phyloP scores from a whole-genome alignment of 2,888 invertebrate species.

The Dilophus febrilis region DNA sequence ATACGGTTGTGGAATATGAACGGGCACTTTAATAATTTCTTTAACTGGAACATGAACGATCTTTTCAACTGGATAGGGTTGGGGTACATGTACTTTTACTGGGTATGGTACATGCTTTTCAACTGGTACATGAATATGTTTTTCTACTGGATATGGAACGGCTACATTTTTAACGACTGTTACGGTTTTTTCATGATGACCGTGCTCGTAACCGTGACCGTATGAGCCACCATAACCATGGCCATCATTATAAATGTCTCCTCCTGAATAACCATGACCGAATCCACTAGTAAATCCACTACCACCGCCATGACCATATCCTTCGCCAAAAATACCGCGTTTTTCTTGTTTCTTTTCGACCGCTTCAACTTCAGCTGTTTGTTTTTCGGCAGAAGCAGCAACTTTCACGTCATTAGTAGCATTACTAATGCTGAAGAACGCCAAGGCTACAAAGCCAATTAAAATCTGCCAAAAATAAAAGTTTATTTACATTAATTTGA shows the following conservation, averaged over 20 bases:
- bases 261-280: slow-evolving; percentile 14
- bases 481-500: neutral
- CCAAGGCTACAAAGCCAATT: slow-evolving; percentile 38
- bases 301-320: slow-evolving; percentile 15
- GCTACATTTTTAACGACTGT: slow-evolving; percentile 54
- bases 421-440: slow-evolving; percentile 35
- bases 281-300: slow-evolving; percentile 15
- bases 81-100: slow-evolving; percentile 37
- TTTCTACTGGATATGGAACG: slow-evolving; percentile 56
- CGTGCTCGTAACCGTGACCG: slow-evolving; percentile 29
- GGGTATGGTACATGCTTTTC: slow-evolving; percentile 47
- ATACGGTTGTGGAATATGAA: slow-evolving; percentile 60
- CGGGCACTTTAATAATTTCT: slow-evolving; percentile 62
- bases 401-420: slow-evolving; percentile 33
- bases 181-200: slow-evolving; percentile 43
- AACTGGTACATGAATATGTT: slow-evolving; percentile 38
- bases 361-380: slow-evolving; percentile 23
- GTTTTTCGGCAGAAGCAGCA: too few species aligned
- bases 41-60: slow-evolving; percentile 55
- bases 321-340: slow-evolving; percentile 43
- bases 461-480: slow-evolving; percentile 21
- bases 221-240: slow-evolving; percentile 15
- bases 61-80: slow-evolving; percentile 52
- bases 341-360: slow-evolving; percentile 61
- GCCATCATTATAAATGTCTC: slow-evolving; percentile 14